A percentile compares a stretch with the other conserved stretches of the same genome.
Conservation (phyloP, 2,888 invertebrate species). For the Caenorhabditis plicata region DNA sequence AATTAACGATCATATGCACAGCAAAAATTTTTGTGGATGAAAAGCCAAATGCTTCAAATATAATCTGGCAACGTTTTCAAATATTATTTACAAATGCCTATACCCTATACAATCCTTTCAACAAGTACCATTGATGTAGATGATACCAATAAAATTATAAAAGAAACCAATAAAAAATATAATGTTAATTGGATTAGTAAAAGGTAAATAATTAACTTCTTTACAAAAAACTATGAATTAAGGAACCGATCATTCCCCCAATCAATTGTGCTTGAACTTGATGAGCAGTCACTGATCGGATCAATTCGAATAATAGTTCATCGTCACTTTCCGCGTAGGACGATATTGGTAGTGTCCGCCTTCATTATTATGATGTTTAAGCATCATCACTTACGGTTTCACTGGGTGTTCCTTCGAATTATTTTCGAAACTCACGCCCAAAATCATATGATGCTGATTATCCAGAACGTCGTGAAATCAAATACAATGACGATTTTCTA, state of each 20-base stretch:
- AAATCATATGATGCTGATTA: conserved; percentile 39
- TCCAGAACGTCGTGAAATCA: conserved; percentile 15
- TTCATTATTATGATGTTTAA: conserved; percentile 7
- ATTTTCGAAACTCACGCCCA: conserved; percentile 25
- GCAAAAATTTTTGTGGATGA: too few species aligned
- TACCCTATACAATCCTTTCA: too few species aligned
- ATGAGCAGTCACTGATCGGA: not conserved
- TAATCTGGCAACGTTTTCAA: too few species aligned
- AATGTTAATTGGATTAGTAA: too few species aligned
- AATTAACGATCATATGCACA: too few species aligned
- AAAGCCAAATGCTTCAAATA: too few species aligned
- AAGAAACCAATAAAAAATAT: too few species aligned
- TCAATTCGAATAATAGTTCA: conserved; percentile 21
- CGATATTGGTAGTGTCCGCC: not conserved
- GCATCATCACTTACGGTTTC: conserved; percentile 37
- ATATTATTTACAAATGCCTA: too few species aligned
- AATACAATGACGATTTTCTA: conserved; percentile 15
- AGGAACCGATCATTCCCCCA: conserved; percentile 1
- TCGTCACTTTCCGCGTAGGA: conserved; percentile 25
- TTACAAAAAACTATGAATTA: too few species aligned
- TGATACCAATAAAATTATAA: too few species aligned
- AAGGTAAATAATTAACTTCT: not conserved
- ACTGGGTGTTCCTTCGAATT: conserved; percentile 34
- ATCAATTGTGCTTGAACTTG: not conserved
- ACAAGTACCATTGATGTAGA: too few species aligned